These are phyloP conservation scores for Syngnathus scovelli DNA, from an alignment of 2,113 vertebrate genomes.

Conservation along the genomic window DNA sequence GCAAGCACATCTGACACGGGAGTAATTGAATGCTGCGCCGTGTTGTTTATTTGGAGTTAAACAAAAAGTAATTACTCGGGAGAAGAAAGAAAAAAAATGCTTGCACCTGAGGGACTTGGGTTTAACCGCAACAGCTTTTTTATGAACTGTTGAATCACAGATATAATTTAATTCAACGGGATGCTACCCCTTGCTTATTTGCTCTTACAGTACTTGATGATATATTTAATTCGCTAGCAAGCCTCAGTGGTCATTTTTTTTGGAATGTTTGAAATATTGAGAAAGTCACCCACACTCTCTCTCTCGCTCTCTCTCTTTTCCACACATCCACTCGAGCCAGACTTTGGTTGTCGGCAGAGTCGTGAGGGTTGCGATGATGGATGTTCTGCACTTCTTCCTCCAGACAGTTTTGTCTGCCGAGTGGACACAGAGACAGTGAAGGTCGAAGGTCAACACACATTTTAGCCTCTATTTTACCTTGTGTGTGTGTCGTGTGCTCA, in stretches of 20 bases:
- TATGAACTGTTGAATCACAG: slow-evolving; percentile 13
- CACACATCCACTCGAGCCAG: slow-evolving; percentile 10
- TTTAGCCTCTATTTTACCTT: slow-evolving; percentile 43
- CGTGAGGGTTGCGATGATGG: slow-evolving; percentile 57
- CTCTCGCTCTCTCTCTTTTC: neutral
- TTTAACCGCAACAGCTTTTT: slow-evolving; percentile 16
- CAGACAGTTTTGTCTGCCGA: slow-evolving; percentile 51
- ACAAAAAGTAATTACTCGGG: slow-evolving; percentile 24
- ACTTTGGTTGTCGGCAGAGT: slow-evolving; percentile 39
- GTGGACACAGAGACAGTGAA: slow-evolving; percentile 41
- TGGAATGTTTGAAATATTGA: neutral
- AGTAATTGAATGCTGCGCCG: slow-evolving; percentile 35
- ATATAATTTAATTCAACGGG: slow-evolving; percentile 33
- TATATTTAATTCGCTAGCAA: slow-evolving; percentile 48
- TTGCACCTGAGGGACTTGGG: slow-evolving; percentile 18
- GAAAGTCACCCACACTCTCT: neutral
- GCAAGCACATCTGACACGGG: slow-evolving; percentile 22
- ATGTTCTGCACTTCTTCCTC: slow-evolving; percentile 55
- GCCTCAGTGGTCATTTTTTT: neutral
- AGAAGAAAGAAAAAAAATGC: slow-evolving; percentile 4
- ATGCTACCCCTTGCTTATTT: slow-evolving; percentile 31
- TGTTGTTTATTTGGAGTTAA: slow-evolving; percentile 19
- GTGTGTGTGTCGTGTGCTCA: slow-evolving; percentile 15
- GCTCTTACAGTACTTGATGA: slow-evolving; percentile 29
- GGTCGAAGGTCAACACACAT: slow-evolving; percentile 43